A percentile compares a stretch with the other conserved stretches of the same genome.
These are phyloP conservation scores for Ciconia stormi DNA, from an alignment of 2,113 vertebrate genomes.

Conservation along the genomic window DNA sequence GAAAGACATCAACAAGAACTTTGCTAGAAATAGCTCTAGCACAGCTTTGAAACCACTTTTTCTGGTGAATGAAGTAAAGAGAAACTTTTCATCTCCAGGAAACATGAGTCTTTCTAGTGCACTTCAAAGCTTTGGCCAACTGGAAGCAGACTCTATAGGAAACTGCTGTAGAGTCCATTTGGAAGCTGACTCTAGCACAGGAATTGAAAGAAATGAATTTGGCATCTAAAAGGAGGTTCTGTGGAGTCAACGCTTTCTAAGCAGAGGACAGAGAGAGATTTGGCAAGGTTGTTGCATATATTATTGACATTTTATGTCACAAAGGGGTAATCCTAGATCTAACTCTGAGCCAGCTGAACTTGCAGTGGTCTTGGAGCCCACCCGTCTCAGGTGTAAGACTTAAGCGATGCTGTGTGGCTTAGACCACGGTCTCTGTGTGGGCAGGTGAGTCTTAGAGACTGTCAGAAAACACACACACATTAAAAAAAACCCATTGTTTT, in stretches of 20 bases:
- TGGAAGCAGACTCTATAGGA: background rate
- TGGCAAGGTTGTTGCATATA: slow-evolving; percentile 32
- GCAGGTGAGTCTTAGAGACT: background rate
- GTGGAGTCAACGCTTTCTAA: slow-evolving; percentile 40
- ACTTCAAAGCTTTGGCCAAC: background rate
- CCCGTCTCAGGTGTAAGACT: background rate
- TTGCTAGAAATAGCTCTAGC: background rate
- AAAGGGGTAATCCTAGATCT: background rate
- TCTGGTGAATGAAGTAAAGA: background rate
- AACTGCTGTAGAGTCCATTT: background rate
- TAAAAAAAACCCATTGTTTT: background rate
- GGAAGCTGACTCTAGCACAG: background rate
- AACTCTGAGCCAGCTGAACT: background rate
- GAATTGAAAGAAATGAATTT: slow-evolving; percentile 16
- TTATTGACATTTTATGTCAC: slow-evolving; percentile 25
- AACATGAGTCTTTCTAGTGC: background rate
- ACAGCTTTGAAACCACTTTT: background rate
- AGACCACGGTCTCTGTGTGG: background rate
- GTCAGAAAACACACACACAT: background rate
- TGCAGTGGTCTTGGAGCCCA: background rate
- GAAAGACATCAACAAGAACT: background rate
- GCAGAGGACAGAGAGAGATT: background rate
- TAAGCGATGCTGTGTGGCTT: background rate
- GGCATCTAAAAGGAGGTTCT: slow-evolving; percentile 34
- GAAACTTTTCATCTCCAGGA: background rate